Evolutionary conservation across 92 coral and sea anemone species (phyloP).

Genomic region (Metridium senile): DNA sequence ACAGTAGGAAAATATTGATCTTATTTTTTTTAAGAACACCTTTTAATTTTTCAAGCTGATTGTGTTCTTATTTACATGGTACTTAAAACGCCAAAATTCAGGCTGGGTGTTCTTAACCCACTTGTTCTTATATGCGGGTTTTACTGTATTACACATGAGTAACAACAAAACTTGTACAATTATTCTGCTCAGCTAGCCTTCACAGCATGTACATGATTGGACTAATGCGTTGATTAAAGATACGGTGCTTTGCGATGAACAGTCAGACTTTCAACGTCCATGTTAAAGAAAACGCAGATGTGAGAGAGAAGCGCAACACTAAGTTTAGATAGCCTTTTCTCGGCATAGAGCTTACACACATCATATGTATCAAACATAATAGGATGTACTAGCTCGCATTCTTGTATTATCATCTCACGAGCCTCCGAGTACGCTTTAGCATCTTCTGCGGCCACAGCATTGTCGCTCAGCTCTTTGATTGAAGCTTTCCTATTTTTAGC

Average conservation of each 20-base stretch:
- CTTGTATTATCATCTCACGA: constrained; percentile 18
- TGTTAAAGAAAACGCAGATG: constrained; percentile 13
- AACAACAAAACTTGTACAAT: not conserved
- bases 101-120: not conserved
- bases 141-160: not conserved
- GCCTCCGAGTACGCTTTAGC: constrained; percentile 25
- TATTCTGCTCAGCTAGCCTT: not conserved
- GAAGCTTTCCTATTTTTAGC: constrained; percentile 32
- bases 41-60: too few relatives aligned
- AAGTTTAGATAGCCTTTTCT: constrained; percentile 33
- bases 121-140: not conserved
- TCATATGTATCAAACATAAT: constrained; percentile 38
- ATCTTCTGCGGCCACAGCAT: constrained; percentile 31
- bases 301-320: constrained; percentile 32
- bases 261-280: constrained; percentile 21
- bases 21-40: too few relatives aligned
- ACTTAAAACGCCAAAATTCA: too few relatives aligned
- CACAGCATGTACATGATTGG: constrained; percentile 29
- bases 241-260: constrained; percentile 31
- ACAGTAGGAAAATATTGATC: too few relatives aligned
- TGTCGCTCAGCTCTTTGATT: not conserved
- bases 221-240: constrained; percentile 16
- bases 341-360: constrained; percentile 31
- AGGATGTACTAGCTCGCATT: constrained; percentile 39
- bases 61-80: too few relatives aligned